Evolutionary conservation across 2,888 invertebrate species (phyloP).

Genomic region (Eilema depressum): DNA sequence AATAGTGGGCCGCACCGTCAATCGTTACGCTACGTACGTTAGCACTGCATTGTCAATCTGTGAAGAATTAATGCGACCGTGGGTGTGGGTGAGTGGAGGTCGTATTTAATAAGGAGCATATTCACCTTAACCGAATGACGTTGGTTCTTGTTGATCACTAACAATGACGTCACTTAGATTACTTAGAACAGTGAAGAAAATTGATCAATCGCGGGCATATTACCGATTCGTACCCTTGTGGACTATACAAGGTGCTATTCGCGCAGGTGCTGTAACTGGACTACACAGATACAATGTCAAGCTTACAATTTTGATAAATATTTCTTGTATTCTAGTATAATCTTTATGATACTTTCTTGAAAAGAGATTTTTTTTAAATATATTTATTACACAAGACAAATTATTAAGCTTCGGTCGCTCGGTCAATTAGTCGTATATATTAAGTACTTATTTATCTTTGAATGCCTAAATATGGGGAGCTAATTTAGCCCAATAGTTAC

Average conservation of each 20-base stretch:
- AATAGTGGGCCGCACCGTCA: not conserved
- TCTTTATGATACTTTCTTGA: no score
- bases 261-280: no score
- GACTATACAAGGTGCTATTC: no score
- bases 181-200: not conserved
- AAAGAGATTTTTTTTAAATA: no score
- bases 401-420: no score
- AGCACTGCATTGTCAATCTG: slow-evolving; percentile 12
- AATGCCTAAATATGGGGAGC: no score
- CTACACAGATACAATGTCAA: no score
- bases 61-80: not conserved
- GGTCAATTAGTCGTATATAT: no score
- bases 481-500: not conserved
- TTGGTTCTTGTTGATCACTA: not conserved
- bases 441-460: no score
- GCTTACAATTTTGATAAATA: not conserved
- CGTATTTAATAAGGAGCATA: slow-evolving; percentile 11
- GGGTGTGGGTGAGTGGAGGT: slow-evolving; percentile 13
- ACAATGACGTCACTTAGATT: not conserved
- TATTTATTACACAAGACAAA: no score
- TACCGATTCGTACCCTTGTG: no score
- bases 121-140: not conserved
- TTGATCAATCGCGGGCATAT: not conserved
- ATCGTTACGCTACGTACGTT: slow-evolving; percentile 5
- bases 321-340: not conserved